Conservation (phyloP, 2,113 vertebrate genomes). For the Chrysochloris asiatica region DNA sequence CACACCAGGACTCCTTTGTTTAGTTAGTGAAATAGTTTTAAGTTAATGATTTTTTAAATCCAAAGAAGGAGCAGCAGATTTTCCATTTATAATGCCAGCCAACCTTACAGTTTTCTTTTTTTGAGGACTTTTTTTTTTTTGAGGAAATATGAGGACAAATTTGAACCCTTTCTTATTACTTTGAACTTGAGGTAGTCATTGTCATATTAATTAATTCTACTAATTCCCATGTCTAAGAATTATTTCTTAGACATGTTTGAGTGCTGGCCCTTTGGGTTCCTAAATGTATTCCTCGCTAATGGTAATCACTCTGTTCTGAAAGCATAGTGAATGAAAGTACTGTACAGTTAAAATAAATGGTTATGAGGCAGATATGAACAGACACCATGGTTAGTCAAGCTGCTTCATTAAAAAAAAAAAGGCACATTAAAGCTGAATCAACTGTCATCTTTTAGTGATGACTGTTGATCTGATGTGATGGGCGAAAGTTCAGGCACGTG, state of each 20-base stretch:
- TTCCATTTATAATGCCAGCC: background rate
- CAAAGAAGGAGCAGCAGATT: background rate
- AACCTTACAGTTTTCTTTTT: constrained; percentile 1
- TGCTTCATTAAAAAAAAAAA: constrained; percentile 69
- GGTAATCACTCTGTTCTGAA: constrained; percentile 11
- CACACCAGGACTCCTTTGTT: too few species aligned
- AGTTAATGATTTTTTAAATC: constrained; percentile 26
- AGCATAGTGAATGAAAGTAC: constrained; percentile 47
- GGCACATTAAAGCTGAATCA: constrained; percentile 73
- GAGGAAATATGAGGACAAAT: background rate
- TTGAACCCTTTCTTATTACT: background rate
- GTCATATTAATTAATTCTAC: background rate
- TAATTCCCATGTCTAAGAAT: constrained; percentile 16
- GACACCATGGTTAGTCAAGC: constrained; percentile 65
- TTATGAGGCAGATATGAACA: constrained; percentile 59
- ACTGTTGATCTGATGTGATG: constrained; percentile 80
- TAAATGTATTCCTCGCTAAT: constrained; percentile 47
- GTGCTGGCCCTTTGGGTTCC: background rate
- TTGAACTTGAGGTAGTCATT: background rate
- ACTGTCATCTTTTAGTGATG: constrained; percentile 76
- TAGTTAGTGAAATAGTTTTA: background rate
- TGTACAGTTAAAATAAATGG: constrained; percentile 49
- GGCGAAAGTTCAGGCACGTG: constrained; percentile 82
- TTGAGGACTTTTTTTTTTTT: background rate
- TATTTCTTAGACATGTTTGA: constrained; percentile 41